Percentiles rank a stretch among this genome's conserved stretches.
Conservation (phyloP, 2,888 invertebrate genomes). For the Mystacides longicornis region DNA sequence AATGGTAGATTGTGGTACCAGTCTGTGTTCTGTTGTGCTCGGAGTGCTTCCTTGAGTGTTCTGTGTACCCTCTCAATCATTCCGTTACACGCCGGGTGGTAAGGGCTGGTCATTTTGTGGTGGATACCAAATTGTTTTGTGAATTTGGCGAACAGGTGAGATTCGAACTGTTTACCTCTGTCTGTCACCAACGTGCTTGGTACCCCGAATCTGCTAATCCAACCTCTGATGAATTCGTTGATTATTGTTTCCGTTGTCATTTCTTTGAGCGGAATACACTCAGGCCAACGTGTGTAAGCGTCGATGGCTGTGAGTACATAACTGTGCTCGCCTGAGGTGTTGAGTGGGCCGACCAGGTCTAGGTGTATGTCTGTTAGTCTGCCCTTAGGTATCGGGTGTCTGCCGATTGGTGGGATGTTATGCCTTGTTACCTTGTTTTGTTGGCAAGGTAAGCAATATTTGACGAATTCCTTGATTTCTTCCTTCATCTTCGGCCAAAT, state of each 20-base stretch:
- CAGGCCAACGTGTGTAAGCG: conserved; percentile 34
- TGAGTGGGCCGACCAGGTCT: conserved; percentile 28
- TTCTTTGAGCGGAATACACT: conserved; percentile 30
- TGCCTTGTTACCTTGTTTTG: conserved; percentile 29
- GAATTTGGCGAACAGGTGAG: conserved; percentile 19
- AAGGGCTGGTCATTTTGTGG: conserved; percentile 24
- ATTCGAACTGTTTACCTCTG: conserved; percentile 25
- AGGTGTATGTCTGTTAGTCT: conserved; percentile 30
- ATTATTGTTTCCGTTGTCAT: conserved; percentile 4
- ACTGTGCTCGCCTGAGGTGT: neutral
- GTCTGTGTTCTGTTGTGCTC: conserved; percentile 7
- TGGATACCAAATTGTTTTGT: conserved; percentile 21
- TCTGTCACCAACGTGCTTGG: conserved; percentile 24
- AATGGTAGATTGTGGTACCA: conserved; percentile 28
- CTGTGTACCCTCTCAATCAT: conserved; percentile 26
- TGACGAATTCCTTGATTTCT: conserved; percentile 28
- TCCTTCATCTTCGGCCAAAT: conserved; percentile 31
- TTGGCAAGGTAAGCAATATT: conserved; percentile 29
- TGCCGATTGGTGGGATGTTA: conserved; percentile 22
- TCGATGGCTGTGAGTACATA: conserved; percentile 29
- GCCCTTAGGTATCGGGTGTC: conserved; percentile 21
- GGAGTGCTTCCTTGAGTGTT: conserved; percentile 26
- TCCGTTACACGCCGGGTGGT: conserved; percentile 26
- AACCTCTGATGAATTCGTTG: conserved; percentile 20
- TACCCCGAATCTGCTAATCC: conserved; percentile 28